Conservation (phyloP, 2,113 vertebrate genomes). For the Otolemur garnettii region DNA sequence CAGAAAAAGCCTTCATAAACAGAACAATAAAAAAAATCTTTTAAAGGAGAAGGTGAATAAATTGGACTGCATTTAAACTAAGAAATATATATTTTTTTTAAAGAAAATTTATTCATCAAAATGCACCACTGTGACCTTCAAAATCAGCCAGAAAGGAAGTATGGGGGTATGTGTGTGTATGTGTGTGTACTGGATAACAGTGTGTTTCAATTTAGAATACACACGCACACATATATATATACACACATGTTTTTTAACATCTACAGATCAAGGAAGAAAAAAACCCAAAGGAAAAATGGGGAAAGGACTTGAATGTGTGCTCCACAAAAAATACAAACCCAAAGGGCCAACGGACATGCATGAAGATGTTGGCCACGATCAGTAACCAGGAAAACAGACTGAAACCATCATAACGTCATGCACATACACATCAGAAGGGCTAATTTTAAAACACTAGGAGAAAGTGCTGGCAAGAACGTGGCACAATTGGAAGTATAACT, state of each 20-base stretch:
- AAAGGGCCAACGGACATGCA: not conserved
- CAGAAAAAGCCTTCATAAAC: not conserved
- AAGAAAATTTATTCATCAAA: not conserved
- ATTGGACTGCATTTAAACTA: not conserved
- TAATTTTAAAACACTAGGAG: not conserved
- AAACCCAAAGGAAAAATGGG: not conserved
- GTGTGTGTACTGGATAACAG: not conserved
- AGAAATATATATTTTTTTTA: not conserved
- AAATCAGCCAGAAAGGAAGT: not conserved
- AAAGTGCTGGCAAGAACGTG: not conserved
- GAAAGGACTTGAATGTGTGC: not conserved
- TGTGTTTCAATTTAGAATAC: not conserved
- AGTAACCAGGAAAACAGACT: conserved; percentile 1
- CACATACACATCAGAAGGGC: not conserved
- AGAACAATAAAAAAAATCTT: not conserved
- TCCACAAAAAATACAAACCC: not conserved
- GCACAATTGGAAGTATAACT: not conserved
- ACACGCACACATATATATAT: not conserved
- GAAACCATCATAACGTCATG: not conserved
- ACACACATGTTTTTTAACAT: not conserved
- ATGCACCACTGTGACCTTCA: not conserved
- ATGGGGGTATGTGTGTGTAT: not conserved
- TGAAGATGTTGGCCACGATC: not conserved
- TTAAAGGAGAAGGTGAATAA: not conserved
- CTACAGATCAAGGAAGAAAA: not conserved